Conservation (phyloP, 2,888 invertebrate species). For the Zygaena filipendulae region DNA sequence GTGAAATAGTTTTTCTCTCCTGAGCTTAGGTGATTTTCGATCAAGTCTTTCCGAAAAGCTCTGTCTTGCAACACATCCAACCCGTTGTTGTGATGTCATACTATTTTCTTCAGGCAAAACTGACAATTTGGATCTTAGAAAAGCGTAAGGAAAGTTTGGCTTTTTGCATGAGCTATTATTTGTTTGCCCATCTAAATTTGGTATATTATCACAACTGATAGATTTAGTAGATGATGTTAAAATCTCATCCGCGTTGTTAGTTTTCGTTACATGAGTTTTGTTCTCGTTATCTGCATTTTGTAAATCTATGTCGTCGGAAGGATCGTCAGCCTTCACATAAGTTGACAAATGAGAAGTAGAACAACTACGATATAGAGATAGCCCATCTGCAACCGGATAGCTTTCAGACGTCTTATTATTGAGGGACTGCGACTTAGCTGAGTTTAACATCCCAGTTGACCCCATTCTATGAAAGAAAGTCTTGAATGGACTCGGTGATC, state of each 20-base stretch:
- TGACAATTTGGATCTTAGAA: conserved; percentile 79
- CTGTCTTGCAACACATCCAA: conserved; percentile 49
- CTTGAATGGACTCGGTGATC: conserved; percentile 75
- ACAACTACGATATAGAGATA: conserved; percentile 76
- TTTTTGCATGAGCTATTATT: conserved; percentile 65
- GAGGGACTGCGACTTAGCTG: conserved; percentile 58
- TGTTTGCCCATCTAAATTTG: conserved; percentile 64
- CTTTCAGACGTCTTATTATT: conserved; percentile 41
- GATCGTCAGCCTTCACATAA: conserved; percentile 82
- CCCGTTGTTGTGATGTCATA: conserved; percentile 58
- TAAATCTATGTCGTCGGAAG: conserved; percentile 80
- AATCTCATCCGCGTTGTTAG: conserved; percentile 44
- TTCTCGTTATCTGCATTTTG: conserved; percentile 51
- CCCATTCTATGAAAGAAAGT: conserved; percentile 81
- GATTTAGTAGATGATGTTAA: conserved; percentile 68
- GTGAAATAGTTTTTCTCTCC: conserved; percentile 43
- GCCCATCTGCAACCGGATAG: conserved; percentile 51
- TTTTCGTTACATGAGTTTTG: conserved; percentile 46
- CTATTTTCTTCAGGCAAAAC: conserved; percentile 81
- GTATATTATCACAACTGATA: conserved; percentile 78
- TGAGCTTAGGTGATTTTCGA: conserved; percentile 53
- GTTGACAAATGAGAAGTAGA: conserved; percentile 81
- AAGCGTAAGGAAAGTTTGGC: conserved; percentile 81
- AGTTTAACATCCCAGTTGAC: conserved; percentile 79
- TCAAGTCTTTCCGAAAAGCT: conserved; percentile 63